Base-by-base conservation (phyloP, 2,113 vertebrate species). In the Onychorhynchus coronatus region DNA sequence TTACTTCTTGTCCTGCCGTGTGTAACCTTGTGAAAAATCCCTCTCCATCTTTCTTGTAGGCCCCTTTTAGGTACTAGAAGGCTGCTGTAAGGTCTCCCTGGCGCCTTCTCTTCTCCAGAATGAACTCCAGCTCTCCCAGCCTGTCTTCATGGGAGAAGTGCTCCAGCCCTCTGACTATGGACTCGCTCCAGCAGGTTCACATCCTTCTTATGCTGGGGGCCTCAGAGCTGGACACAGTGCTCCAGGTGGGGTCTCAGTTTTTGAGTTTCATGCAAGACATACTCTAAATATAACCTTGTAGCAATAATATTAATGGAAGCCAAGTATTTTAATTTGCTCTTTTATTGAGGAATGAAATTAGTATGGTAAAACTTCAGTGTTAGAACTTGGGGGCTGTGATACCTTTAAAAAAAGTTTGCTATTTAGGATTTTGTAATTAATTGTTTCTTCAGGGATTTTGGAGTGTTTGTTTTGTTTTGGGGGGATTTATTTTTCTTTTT, bases 121-220 rank as follows among this genome's bases (percentile, higher is more conserved):
- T 62, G 63, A 31, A 41, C 1, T 4, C 16, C 55, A 62, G 15
- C 12, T 56, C 47, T 47, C 47, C 63, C 63, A 70, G 41, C 25
- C 55, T 42, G 8, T 47, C 41, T 31, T 47, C n/a, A 47, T 2
- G 16, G 0, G 0, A 76, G 47, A 76, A 5, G 25, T 33, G 31
- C 41, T 56, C 47, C 31, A 46, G 31, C 14, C 42, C 65, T 27
- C 56, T 77, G 31, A 27, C 21, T 76, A 25, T 11, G 16, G 55
- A 70, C 11, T 31, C 6, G 19, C 20, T 53, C 39, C 70, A 82
- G 62, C 28, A n/a, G 16, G 23, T 18, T 21, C 39, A 53, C n/a
- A 61, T 22, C 13, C 8, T 11, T 53, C 23, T n/a, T n/a, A 11
- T 39, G 53, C 14, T 75, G 41, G 17, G 21, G n/a, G 21, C 25